Conservation (phyloP, 35 echinoderm and acorn worm genomes). For the Eucidaris tribuloides region DNA sequence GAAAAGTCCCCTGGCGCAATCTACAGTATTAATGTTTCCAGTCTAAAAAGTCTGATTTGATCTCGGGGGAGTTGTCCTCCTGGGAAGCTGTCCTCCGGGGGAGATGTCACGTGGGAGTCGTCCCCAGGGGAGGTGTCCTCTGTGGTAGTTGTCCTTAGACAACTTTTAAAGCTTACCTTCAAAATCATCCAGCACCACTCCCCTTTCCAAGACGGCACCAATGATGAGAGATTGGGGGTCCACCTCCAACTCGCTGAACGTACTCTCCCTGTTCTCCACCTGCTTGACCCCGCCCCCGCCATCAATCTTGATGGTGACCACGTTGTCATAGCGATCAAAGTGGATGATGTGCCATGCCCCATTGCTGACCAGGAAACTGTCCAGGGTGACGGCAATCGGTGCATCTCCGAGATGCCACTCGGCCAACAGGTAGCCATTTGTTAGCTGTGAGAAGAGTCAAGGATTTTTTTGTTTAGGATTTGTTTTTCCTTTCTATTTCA, state of each 20-base stretch:
- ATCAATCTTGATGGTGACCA: conserved; percentile 78
- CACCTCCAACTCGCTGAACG: conserved; percentile 41
- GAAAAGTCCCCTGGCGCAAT: too few relatives aligned
- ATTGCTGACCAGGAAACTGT: conserved; percentile 73
- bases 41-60: too few relatives aligned
- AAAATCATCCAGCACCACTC: conserved; percentile 59
- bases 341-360: conserved; percentile 86
- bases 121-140: too few relatives aligned
- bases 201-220: conserved; percentile 59
- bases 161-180: conserved; percentile 23
- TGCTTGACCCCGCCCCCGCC: conserved; percentile 87
- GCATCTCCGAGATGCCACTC: conserved; percentile 88
- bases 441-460: conserved; percentile 41
- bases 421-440: conserved; percentile 41
- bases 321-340: conserved; percentile 86
- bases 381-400: conserved; percentile 34
- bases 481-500: too few relatives aligned
- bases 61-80: too few relatives aligned
- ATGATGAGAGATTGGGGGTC: conserved; percentile 58
- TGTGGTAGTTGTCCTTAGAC: too few relatives aligned
- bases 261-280: conserved; percentile 71
- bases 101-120: too few relatives aligned
- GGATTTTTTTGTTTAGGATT: too few relatives aligned
- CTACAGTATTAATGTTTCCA: too few relatives aligned
- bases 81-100: too few relatives aligned